Evolutionary conservation across 1,140 invertebrate genomes (phyloP).

Genomic region (Bombus soroeensis): DNA sequence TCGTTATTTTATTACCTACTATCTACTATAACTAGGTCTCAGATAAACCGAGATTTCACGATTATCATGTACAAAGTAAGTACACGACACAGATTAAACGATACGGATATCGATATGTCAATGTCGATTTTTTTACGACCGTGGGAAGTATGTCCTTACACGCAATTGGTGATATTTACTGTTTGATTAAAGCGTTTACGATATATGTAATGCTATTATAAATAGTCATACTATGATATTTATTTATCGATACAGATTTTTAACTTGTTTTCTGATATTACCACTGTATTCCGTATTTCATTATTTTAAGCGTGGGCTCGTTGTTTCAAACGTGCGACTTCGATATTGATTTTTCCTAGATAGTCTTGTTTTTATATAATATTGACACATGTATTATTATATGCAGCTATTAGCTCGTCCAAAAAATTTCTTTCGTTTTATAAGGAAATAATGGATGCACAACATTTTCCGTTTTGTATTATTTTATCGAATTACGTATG

Average conservation of each 20-base stretch:
- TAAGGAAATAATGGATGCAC: too few relatives aligned
- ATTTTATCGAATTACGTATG: too few relatives aligned
- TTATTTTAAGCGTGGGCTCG: not conserved
- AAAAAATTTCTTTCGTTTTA: too few relatives aligned
- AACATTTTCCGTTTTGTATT: too few relatives aligned
- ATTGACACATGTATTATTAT: not conserved
- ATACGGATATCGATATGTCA: not conserved
- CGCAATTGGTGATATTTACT: not conserved
- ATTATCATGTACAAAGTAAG: not conserved
- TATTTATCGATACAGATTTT: not conserved
- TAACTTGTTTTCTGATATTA: not conserved
- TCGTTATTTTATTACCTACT: too few relatives aligned
- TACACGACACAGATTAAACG: not conserved
- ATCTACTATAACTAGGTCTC: too few relatives aligned
- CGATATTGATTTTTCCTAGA: not conserved
- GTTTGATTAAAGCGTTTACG: not conserved
- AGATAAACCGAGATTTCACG: not conserved
- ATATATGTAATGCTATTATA: not conserved
- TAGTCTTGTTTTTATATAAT: not conserved
- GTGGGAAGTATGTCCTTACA: not conserved
- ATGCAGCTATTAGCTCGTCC: too few relatives aligned
- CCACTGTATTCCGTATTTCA: not conserved
- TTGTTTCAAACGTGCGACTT: not conserved
- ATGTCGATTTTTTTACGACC: not conserved
- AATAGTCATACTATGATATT: not conserved